Base-by-base conservation (phyloP, 2,113 vertebrate genomes). In the Silurus meridionalis region DNA sequence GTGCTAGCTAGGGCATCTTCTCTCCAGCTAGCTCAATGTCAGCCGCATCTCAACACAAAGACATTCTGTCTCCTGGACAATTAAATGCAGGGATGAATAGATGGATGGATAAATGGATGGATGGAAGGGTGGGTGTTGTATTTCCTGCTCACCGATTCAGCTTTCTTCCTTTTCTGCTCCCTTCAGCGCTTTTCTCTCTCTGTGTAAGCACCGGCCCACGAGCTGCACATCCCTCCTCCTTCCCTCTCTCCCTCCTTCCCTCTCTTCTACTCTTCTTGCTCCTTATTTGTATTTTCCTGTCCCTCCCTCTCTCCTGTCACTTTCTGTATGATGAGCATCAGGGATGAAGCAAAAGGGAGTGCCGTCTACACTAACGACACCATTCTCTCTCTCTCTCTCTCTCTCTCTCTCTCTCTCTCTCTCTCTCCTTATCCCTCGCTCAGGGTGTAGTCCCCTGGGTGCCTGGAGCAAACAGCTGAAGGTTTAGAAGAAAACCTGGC, bases 151-250 rank as follows among this genome's bases (percentile, higher is more conserved):
- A 89, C 88, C 88, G 25, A 28, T 83, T 83, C n/a, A 75, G 78
- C 85, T 74, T 85, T 78, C 85, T 55, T 74, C 63, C 79, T 83
- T 85, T 87, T 83, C 83, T 87, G 88, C 64, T 90, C 82, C 83
- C 75, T 85, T 85, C 87, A 90, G 88, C 83, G 53, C 82, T 90
- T 90, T 83, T 57, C 64, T 90, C 81, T 84, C 74, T 86, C 87
- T 87, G 85, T 80, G 82, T 46, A 87, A 28, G 83, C 86, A 85
- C 88, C 74, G 88, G 86, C 88, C 71, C 71, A 87, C 14, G 48
- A 80, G 66, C 78, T 13, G 67, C 67, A 86, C 90, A 90, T 85
- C 90, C 90, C 85, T 74, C 63, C 66, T 83, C 80, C 86, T 52
- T 58, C 75, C 61, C 79, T 10, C 17, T n/a, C 86, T 85, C 83